Base-by-base conservation (phyloP, 2,888 invertebrate genomes). In the Bellardia pandia region DNA sequence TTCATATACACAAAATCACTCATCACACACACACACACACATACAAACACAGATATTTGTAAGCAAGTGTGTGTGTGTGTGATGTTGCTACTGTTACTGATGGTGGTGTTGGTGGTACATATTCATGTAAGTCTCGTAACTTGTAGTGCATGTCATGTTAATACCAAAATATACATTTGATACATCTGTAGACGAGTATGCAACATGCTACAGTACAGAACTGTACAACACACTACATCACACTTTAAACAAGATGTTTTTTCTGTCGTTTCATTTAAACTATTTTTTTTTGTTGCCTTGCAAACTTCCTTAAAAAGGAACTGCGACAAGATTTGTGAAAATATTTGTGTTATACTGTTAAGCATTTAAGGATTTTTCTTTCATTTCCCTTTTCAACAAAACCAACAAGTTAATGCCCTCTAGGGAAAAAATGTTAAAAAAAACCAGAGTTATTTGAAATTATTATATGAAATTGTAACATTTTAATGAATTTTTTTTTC, bases 71-170 rank as follows among this genome's bases (percentile, higher is more conserved):
- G 68, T 16, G 40, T 68, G 40, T 37, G 68, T 16, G 40, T 68
- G 40, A 23, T 42, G 33, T 13, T 56, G 40, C 4, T 3, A 13
- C 7, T 4, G 68, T 40, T 11, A 23, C 6, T 66, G 79, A 37
- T 64, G 42, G 5, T 77, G 60, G 2, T 42, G 62, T 7, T 74
- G 51, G 14, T 74, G 56, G 53, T 64, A 71, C 75, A 79, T 82
- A 82, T 82, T 68, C 69, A 83, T 83, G 82, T 79, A 79, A 78
- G 79, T 86, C 75, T 79, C 64, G 75, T 86, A 76, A 71, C 82
- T 86, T 75, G 64, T 71, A 72, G 75, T 79, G 78, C 48, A 76
- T 71, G 79, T 58, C 83, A 86, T 83, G 79, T 79, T 66, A 78
- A 75, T 75, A 86, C 78, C 53, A 71, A 82, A 83, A 86, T 56